A percentile compares a stretch with the other conserved stretches of the same genome.
phyloP scores from a whole-genome alignment of 2,797 vertebrate species.

The Enoplosus armatus region DNA sequence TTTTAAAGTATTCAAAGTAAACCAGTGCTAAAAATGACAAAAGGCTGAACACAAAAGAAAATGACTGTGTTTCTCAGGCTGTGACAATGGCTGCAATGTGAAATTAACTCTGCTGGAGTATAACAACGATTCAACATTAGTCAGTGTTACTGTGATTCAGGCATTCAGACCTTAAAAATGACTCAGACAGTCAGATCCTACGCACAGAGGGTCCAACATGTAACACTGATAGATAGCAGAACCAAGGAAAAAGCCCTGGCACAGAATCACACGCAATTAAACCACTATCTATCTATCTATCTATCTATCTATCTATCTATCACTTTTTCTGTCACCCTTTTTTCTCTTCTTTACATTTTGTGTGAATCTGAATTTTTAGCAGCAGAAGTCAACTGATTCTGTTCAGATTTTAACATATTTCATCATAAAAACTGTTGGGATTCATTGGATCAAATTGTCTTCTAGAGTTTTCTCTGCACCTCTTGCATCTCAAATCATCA shows the following conservation, averaged over 20 bases:
- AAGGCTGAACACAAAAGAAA: constrained; percentile 34
- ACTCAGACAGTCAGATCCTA: constrained; percentile 68
- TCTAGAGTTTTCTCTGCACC: constrained; percentile 38
- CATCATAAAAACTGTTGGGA: constrained; percentile 34
- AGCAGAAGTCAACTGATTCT: constrained; percentile 26
- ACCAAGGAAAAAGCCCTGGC: constrained; percentile 25
- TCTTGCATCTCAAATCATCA: constrained; percentile 42
- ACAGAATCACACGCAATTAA: constrained; percentile 17
- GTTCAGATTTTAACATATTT: constrained; percentile 37
- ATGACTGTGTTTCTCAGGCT: constrained; percentile 38
- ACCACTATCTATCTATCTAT: neutral
- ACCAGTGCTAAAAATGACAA: constrained; percentile 25
- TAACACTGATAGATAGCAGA: constrained; percentile 45
- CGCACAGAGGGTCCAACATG: constrained; percentile 59
- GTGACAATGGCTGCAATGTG: constrained; percentile 46
- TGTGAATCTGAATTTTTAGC: neutral
- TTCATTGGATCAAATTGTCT: constrained; percentile 36
- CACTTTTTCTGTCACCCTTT: too few relatives aligned
- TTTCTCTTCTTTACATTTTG: too few relatives aligned
- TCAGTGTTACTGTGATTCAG: constrained; percentile 69
- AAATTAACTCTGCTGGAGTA: constrained; percentile 55
- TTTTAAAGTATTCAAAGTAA: constrained; percentile 48
- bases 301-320: neutral
- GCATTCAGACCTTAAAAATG: constrained; percentile 66
- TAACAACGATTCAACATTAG: constrained; percentile 65